Evolutionary conservation across 2,113 vertebrate genomes (phyloP), one percentile per base, ranked within the genome.

Genomic region (Vulpes vulpes): DNA sequence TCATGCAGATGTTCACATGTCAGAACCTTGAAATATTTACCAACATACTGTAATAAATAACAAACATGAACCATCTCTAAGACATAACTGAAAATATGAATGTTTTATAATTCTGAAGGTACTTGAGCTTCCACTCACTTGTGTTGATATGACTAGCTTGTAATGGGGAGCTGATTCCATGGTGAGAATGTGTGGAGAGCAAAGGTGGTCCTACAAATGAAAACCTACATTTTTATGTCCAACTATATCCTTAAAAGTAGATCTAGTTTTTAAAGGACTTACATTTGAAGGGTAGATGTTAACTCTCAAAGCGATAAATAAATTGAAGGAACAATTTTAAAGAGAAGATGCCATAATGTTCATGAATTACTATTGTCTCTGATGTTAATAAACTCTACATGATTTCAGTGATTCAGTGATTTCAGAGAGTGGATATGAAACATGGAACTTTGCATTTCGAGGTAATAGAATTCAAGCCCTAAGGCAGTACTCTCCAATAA

Each of bases 1-100:
- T 53, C 30, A 57, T 51, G 14, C 8, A 43, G 43, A 43, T 60
- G 59, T 87, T 65, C 11, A 32, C 11, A n/a, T 38, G n/a, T 89
- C 83, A 73, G 67, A 92, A 79, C 49, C 14, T 86, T 76, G 74
- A 95, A 51, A 30, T 69, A 64, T 94, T 83, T 87, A 74, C 38
- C 38, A 49, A 88, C n/a, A 78, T 8, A 55, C 35, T 65, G 2
- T 60, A 83, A 92, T 85, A 84, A 83, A 69, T 43, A 83, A 73
- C 55, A 92, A 65, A 80, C 16, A 35, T 1, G 51, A 38, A 4
- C 35, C 84, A 76, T 69, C 35, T 94, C 25, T 78, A 43, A 79
- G 35, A 51, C 6, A 49, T 57, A 90, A 67, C 20, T 38, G 16
- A 43, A 43, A 43, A 43, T 43, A 43, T 43, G 49, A 19, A 17